Evolutionary conservation across 2,797 vertebrate genomes (phyloP).

Genomic region (Sebastolobus alascanus): DNA sequence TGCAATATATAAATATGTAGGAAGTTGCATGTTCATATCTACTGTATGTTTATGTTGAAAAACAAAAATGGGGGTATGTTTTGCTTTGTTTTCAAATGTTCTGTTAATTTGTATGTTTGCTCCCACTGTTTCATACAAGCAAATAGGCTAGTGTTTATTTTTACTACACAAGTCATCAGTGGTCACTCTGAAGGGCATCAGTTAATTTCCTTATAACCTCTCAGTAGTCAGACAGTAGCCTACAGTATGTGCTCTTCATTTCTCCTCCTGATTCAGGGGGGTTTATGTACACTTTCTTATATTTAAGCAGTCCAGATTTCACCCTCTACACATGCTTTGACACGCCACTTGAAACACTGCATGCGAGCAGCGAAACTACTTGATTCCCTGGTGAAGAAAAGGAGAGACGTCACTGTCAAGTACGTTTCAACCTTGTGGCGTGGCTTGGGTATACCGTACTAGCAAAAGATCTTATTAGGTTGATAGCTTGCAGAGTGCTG

Average conservation of each 20-base stretch:
- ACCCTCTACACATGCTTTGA: background rate
- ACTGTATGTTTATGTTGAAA: background rate
- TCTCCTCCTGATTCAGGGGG: background rate
- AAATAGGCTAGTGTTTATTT: background rate
- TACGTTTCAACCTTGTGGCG: background rate
- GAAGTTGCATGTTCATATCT: background rate
- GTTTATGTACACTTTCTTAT: background rate
- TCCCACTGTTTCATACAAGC: slow-evolving; percentile 6
- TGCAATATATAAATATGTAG: slow-evolving; percentile 23
- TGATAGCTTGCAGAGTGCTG: background rate
- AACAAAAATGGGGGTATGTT: background rate
- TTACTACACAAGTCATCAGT: slow-evolving; percentile 12
- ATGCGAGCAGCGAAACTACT: background rate
- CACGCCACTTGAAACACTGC: background rate
- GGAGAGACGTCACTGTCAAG: slow-evolving; percentile 11
- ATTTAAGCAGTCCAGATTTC: background rate
- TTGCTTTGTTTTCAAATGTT: slow-evolving; percentile 3
- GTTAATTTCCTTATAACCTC: background rate
- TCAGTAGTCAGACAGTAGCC: background rate
- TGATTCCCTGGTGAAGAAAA: background rate
- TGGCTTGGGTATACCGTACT: background rate
- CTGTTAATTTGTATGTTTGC: background rate
- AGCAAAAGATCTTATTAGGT: background rate
- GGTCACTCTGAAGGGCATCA: slow-evolving; percentile 17
- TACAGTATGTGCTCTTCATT: background rate